Evolutionary conservation across 2,888 invertebrate genomes (phyloP), one percentile per base, ranked within the genome.

Genomic region (Chloroclystis v-ata): DNA sequence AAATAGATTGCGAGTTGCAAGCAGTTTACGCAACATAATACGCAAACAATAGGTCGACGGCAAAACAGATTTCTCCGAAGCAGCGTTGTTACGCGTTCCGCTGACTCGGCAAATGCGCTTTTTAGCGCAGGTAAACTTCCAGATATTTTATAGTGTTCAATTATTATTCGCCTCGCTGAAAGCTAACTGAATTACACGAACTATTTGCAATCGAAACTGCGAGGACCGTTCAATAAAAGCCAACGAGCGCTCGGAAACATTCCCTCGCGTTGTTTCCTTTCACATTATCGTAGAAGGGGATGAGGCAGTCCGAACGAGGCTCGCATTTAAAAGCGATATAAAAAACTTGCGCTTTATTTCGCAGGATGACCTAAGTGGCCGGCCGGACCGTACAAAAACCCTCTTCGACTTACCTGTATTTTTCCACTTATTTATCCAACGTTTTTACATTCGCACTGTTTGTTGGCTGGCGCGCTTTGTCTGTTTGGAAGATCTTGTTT

Each of bases 301-400:
- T 77, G 82, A 75, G 80, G 78, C 71, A 72, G 77, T 77, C 65
- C 73, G 63, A 73, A 84, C 86, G 82, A 72, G 77, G 69, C 68
- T 77, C 80, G 83, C 84, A 84, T 87, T 85, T 86, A 83, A 86
- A 87, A 87, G 78, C 80, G 80, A 84, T 84, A 82, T 85, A 87
- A 86, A 87, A 84, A 85, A 82, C 76, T 81, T 79, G 76, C 69
- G 77, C 77, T 87, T 87, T 86, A 86, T 86, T 87, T 84, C 76
- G 81, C 83, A 79, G 82, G 86, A 86, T 87, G 86, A 87, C 86
- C 87, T 84, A 86, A 87, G 87, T 87, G 87, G 86, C 85, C 79
- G 80, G 83, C 75, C 82, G 81, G 81, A 69, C 78, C 72, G 78
- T 78, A 86, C 84, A 86, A 84, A 83, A 84, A 80, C 73, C 78